A percentile compares a stretch with the other conserved stretches of the same genome.
Conservation (phyloP, 2,888 invertebrate genomes). For the Ceratothoa steindachneri region DNA sequence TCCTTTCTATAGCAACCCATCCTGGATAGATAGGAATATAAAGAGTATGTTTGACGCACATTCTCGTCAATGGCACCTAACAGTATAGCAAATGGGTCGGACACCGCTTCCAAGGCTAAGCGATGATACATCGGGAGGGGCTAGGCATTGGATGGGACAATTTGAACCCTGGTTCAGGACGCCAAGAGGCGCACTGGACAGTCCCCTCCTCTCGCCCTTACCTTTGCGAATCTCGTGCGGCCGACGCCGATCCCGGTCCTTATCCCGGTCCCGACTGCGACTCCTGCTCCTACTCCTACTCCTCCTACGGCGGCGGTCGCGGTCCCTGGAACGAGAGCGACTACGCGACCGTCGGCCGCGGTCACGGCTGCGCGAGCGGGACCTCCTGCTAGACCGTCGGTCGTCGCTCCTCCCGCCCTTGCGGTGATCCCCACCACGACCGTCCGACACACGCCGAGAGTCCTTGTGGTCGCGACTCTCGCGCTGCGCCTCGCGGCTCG, state of each 20-base stretch:
- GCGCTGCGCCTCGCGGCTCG: background rate
- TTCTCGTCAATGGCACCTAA: too few relatives aligned
- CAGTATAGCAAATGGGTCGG: too few relatives aligned
- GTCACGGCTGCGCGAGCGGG: background rate
- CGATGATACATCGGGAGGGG: too few relatives aligned
- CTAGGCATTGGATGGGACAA: too few relatives aligned
- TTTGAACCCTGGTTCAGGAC: too few relatives aligned
- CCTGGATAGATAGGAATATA: too few relatives aligned
- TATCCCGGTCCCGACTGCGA: constrained; percentile 15
- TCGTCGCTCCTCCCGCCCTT: background rate
- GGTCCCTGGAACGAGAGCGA: constrained; percentile 10
- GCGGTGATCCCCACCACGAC: background rate
- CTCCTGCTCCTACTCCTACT: constrained; percentile 20
- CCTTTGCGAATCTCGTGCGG: background rate
- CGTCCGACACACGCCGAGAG: background rate
- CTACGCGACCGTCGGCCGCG: constrained; percentile 9
- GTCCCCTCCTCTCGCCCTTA: too few relatives aligned
- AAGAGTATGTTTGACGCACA: too few relatives aligned
- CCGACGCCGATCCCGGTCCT: background rate
- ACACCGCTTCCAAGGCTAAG: too few relatives aligned
- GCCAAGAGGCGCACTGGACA: too few relatives aligned
- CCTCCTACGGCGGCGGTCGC: constrained; percentile 17
- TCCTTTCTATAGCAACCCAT: too few relatives aligned
- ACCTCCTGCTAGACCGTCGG: background rate
- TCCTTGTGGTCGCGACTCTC: background rate